Conservation (phyloP, 2,797 vertebrate genomes). For the Gobionotothen gibberifrons region DNA sequence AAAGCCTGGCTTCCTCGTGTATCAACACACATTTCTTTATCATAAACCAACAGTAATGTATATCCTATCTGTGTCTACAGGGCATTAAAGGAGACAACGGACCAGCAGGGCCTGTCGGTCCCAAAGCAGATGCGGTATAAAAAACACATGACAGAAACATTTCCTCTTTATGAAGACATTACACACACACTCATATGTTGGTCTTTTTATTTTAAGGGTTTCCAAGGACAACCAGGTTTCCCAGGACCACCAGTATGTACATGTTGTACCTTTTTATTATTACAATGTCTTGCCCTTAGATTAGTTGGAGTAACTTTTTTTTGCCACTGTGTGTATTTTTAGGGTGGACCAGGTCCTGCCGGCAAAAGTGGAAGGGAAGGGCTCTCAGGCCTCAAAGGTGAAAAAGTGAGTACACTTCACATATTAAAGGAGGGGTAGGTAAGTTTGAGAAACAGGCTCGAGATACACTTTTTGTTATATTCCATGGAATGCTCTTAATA, state of each 20-base stretch:
- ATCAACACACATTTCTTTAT: conserved; percentile 6
- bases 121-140: conserved; percentile 92
- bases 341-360: conserved; percentile 91
- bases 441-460: no score
- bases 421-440: no score
- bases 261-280: background rate
- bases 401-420: conserved; percentile 84
- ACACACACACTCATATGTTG: background rate
- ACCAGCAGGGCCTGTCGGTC: conserved; percentile 82
- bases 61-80: conserved; percentile 72
- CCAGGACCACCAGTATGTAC: conserved; percentile 90
- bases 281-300: background rate
- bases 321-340: conserved; percentile 38
- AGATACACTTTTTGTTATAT: no score
- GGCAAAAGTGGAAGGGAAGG: conserved; percentile 91
- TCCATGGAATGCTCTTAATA: no score
- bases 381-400: conserved; percentile 86
- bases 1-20: conserved; percentile 12
- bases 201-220: conserved; percentile 84
- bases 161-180: background rate
- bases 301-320: background rate
- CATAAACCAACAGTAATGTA: conserved; percentile 20
- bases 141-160: background rate
- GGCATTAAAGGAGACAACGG: conserved; percentile 93
- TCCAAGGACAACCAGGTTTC: conserved; percentile 94